phyloP scores from a whole-genome alignment of 1,140 invertebrate genomes.

The Acromyrmex heyeri region DNA sequence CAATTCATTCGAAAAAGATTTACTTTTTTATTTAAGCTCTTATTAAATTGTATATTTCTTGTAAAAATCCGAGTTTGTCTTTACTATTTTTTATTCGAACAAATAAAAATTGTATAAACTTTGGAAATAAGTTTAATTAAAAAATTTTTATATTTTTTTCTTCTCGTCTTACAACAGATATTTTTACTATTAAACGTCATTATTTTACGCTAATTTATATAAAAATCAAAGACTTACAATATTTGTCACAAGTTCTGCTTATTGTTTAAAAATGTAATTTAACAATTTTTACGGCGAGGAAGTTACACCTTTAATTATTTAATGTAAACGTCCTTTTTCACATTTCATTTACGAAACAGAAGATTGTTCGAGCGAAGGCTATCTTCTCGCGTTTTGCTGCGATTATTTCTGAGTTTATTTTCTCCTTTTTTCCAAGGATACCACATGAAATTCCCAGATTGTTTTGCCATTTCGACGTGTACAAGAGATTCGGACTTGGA shows the following conservation, averaged over 20 bases:
- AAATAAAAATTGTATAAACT: slow-evolving; percentile 16
- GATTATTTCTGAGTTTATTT: background rate
- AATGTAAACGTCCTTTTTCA: background rate
- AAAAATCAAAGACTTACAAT: background rate
- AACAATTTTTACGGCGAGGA: background rate
- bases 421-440: background rate
- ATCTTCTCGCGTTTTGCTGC: background rate
- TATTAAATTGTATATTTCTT: background rate
- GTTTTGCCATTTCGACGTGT: slow-evolving; percentile 30
- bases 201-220: slow-evolving; percentile 5
- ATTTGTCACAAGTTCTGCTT: background rate
- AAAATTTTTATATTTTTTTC: background rate
- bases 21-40: background rate
- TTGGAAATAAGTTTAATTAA: background rate
- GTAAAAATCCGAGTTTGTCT: background rate
- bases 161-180: background rate
- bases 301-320: background rate
- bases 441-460: slow-evolving; percentile 37
- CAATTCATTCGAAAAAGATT: background rate
- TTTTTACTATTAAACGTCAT: background rate
- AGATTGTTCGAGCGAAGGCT: background rate
- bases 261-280: background rate
- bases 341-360: background rate
- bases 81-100: background rate
- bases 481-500: slow-evolving; percentile 44